Percentiles rank a stretch among this genome's conserved stretches.
These are phyloP conservation scores for Halesus radiatus DNA, from an alignment of 1,140 invertebrate genomes.

Conservation along the genomic window DNA sequence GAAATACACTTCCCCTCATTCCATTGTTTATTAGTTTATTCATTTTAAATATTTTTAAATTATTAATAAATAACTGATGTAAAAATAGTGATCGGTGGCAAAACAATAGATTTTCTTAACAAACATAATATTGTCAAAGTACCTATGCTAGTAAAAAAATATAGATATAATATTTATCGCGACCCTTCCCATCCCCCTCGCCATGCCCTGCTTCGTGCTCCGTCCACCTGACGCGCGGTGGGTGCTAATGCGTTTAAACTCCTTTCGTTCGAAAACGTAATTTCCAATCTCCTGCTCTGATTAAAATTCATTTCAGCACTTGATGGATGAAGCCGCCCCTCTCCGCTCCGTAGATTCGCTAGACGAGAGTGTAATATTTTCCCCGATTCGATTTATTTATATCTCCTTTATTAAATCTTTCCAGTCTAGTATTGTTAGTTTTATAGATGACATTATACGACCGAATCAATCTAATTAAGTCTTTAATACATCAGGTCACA, in stretches of 20 bases:
- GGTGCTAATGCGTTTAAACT: conserved; percentile 52
- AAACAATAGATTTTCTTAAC: too few species aligned
- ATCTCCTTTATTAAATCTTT: conserved; percentile 43
- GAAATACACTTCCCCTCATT: too few species aligned
- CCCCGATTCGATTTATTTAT: conserved; percentile 48
- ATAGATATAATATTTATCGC: not conserved
- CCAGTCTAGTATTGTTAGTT: not conserved
- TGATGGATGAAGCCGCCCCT: conserved; percentile 54
- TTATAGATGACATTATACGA: conserved; percentile 9
- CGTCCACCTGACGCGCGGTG: conserved; percentile 44
- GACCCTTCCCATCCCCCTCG: not conserved
- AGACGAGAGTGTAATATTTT: conserved; percentile 38
- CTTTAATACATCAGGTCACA: conserved; percentile 28
- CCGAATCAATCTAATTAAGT: conserved; percentile 30
- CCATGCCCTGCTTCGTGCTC: not conserved
- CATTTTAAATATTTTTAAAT: too few species aligned
- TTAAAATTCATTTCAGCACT: conserved; percentile 58
- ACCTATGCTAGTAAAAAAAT: not conserved
- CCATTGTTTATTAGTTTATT: too few species aligned
- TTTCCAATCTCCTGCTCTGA: conserved; percentile 58
- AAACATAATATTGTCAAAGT: too few species aligned
- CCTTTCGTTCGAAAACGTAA: conserved; percentile 56
- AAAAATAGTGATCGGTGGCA: too few species aligned
- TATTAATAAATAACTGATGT: too few species aligned
- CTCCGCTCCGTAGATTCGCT: not conserved